Evolutionary conservation across 2,113 vertebrate genomes (phyloP).

Genomic region (Leptodactylus fuscus): DNA sequence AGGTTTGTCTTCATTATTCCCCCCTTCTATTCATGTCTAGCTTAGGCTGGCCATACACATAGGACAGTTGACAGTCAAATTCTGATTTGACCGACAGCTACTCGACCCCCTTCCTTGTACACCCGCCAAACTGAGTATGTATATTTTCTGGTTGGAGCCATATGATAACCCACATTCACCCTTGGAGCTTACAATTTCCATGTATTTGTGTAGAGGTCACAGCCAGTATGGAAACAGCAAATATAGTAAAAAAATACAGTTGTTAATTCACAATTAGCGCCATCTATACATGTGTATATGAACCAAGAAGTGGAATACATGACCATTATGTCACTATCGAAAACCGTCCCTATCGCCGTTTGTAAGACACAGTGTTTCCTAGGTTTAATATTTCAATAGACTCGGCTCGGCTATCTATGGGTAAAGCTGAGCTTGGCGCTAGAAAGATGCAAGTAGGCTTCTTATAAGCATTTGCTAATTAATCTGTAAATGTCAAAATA

Average conservation of each 20-base stretch:
- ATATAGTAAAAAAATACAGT: too few species aligned
- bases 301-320: too few species aligned
- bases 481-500: conserved; percentile 24
- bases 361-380: too few species aligned
- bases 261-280: too few species aligned
- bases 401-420: background rate
- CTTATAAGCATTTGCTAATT: conserved; percentile 31
- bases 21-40: too few species aligned
- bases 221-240: background rate
- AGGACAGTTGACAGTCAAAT: too few species aligned
- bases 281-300: background rate
- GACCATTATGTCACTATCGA: background rate
- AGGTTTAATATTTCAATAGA: background rate
- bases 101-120: too few species aligned
- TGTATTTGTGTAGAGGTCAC: background rate
- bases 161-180: background rate
- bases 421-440: background rate
- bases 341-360: background rate
- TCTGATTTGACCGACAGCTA: too few species aligned
- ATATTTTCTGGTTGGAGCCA: too few species aligned
- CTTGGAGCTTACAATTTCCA: background rate
- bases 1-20: too few species aligned
- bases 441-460: background rate
- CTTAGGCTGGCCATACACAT: too few species aligned
- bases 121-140: too few species aligned